A percentile compares a stretch with the other conserved stretches of the same genome.
These are phyloP conservation scores for Campoplex capitator DNA, from an alignment of 2,888 invertebrate genomes.

Conservation along the genomic window DNA sequence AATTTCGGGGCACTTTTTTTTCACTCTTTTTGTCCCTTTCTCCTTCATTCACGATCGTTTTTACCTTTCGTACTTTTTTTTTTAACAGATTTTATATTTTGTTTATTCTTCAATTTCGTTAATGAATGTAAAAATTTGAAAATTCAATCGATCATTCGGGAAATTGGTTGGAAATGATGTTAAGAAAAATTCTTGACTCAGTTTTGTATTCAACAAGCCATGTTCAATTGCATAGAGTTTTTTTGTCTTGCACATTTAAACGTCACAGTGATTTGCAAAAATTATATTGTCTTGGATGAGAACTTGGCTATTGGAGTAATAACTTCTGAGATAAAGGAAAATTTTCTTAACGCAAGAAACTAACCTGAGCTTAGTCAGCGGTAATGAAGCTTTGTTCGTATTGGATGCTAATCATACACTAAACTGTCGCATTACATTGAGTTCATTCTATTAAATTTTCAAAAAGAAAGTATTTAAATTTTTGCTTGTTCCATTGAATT, in stretches of 20 bases:
- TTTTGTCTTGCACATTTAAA: neutral
- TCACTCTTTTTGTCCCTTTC: neutral
- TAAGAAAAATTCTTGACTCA: neutral
- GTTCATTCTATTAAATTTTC: neutral
- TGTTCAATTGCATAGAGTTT: neutral
- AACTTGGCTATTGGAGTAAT: neutral
- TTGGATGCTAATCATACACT: neutral
- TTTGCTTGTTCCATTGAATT: neutral
- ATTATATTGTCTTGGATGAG: neutral
- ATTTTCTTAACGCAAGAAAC: neutral
- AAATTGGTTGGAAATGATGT: neutral
- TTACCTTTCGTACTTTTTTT: neutral
- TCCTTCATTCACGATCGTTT: neutral
- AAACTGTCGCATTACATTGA: neutral
- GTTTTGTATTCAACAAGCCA: neutral
- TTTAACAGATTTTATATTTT: neutral
- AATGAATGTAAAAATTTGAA: neutral
- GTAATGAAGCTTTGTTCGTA: neutral
- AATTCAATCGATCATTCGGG: neutral
- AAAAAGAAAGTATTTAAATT: neutral
- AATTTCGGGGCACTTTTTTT: neutral
- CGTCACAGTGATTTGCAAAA: constrained; percentile 15
- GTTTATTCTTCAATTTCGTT: neutral
- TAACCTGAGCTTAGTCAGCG: neutral
- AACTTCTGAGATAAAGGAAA: neutral